Conservation (phyloP, 2,888 invertebrate genomes). For the Thysanoteuthis rhombus region DNA sequence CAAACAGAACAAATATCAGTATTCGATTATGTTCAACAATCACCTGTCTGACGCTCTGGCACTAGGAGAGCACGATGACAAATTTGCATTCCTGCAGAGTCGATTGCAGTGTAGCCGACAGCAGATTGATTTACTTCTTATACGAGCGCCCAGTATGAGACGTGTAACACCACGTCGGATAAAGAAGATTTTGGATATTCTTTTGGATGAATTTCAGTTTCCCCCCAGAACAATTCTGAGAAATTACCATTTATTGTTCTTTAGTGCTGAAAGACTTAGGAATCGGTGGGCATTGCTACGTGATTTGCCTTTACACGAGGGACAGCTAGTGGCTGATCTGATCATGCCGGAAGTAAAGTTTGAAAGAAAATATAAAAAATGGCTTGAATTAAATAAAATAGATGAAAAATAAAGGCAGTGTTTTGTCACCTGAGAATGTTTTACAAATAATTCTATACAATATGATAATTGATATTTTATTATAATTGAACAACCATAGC, state of each 20-base stretch:
- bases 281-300: background rate
- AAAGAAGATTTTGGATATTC: background rate
- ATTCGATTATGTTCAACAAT: background rate
- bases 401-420: background rate
- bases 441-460: too few relatives aligned
- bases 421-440: too few relatives aligned
- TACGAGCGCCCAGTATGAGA: background rate
- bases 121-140: background rate
- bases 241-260: background rate
- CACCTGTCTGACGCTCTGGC: background rate
- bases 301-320: background rate
- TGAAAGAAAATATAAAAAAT: background rate
- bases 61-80: background rate
- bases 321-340: background rate
- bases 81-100: background rate
- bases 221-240: background rate
- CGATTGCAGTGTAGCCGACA: background rate
- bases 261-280: background rate
- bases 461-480: too few relatives aligned
- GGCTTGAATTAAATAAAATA: background rate
- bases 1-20: background rate
- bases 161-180: background rate
- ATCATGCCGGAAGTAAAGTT: background rate
- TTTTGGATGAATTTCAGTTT: background rate
- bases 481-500: too few relatives aligned